These are phyloP conservation scores for Alosa alosa DNA, from an alignment of 2,113 vertebrate species.

Conservation along the genomic window DNA sequence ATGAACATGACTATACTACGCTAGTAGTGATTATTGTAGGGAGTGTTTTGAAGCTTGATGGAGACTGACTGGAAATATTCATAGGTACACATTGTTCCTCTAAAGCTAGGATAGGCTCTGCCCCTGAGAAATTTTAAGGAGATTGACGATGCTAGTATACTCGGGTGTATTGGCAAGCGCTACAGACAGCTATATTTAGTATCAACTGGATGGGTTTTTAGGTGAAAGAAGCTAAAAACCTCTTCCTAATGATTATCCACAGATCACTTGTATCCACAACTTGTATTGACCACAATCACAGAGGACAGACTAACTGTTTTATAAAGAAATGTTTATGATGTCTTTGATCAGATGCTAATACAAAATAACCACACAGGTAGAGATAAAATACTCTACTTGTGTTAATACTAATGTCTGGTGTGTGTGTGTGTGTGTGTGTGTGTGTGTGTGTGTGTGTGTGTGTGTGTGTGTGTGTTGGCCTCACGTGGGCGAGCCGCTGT, in stretches of 20 bases:
- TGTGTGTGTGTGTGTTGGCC: constrained; percentile 45
- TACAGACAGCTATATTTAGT: background rate
- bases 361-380: too few species aligned
- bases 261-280: too few species aligned
- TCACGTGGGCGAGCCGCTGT: constrained; percentile 87
- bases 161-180: background rate
- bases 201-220: background rate
- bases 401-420: too few species aligned
- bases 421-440: background rate
- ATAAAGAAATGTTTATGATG: too few species aligned
- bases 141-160: background rate
- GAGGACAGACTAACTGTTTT: too few species aligned
- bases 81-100: background rate
- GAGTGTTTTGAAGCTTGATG: too few species aligned
- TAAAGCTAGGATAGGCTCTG: background rate
- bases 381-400: too few species aligned
- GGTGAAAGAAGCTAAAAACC: background rate
- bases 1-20: too few species aligned
- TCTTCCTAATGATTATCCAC: background rate
- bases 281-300: too few species aligned
- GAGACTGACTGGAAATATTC: background rate
- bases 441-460: background rate
- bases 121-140: background rate
- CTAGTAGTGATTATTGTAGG: too few species aligned
- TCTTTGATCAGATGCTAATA: too few species aligned